Evolutionary conservation across 2,888 invertebrate genomes (phyloP).

Genomic region (Cephus spinipes): DNA sequence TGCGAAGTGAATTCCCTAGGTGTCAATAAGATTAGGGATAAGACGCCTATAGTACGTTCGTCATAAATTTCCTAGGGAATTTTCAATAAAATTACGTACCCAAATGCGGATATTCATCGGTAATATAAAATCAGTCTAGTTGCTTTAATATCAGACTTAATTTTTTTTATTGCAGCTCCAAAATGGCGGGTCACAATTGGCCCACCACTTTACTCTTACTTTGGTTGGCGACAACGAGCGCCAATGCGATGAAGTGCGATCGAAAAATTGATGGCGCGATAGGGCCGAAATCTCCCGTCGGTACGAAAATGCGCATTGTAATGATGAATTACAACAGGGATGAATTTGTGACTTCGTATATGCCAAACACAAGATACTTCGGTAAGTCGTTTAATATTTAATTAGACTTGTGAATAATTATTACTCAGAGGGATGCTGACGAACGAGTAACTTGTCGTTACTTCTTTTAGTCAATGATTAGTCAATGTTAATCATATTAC

Average conservation of each 20-base stretch:
- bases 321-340: constrained; percentile 52
- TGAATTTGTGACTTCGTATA: constrained; percentile 51
- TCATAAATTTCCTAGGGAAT: no score
- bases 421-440: background rate
- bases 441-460: background rate
- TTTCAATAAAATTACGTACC: no score
- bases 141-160: background rate
- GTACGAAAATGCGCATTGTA: constrained; percentile 49
- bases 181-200: background rate
- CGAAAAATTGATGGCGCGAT: constrained; percentile 47
- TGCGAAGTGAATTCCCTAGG: background rate
- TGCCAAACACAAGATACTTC: constrained; percentile 60
- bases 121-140: background rate
- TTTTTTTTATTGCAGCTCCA: background rate
- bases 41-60: no score
- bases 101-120: no score
- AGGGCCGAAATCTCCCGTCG: constrained; percentile 42
- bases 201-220: background rate
- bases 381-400: constrained; percentile 41
- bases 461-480: background rate
- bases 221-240: constrained; percentile 5
- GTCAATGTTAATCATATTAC: background rate
- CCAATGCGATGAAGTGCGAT: constrained; percentile 43
- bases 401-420: background rate
- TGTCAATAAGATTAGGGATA: no score